Conservation (phyloP, 2,797 vertebrate species). For the Okamejei kenojei region DNA sequence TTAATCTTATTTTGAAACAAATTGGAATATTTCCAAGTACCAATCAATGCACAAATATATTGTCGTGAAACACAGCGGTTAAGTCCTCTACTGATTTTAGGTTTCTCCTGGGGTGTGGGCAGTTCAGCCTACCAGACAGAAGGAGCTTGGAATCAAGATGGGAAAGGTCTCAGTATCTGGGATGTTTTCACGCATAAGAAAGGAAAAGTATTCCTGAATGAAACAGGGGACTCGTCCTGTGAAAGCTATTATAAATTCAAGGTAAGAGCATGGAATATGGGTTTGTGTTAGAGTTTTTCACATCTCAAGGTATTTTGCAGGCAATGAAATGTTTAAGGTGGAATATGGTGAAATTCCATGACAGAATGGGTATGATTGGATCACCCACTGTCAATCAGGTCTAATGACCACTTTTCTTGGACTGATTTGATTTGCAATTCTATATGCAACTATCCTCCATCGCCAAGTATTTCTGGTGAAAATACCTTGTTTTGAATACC, state of each 20-base stretch:
- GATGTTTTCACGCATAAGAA: slow-evolving; percentile 77
- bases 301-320: neutral
- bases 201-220: slow-evolving; percentile 66
- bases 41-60: neutral
- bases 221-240: slow-evolving; percentile 77
- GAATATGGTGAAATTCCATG: too few species aligned
- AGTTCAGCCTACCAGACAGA: slow-evolving; percentile 92
- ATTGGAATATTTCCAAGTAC: neutral
- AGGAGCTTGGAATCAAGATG: slow-evolving; percentile 88
- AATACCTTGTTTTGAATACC: too few species aligned
- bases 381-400: too few species aligned
- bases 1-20: neutral
- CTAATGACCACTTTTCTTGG: too few species aligned
- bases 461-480: too few species aligned
- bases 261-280: slow-evolving; percentile 53
- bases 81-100: slow-evolving; percentile 49
- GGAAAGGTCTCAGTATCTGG: slow-evolving; percentile 92
- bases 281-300: neutral
- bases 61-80: neutral
- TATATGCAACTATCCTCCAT: too few species aligned
- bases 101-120: slow-evolving; percentile 87
- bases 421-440: too few species aligned
- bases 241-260: slow-evolving; percentile 81
- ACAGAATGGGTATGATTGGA: too few species aligned
- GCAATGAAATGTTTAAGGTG: neutral